Evolutionary conservation across 1,140 invertebrate species (phyloP), one percentile per base, ranked within the genome.

Genomic region (Elysia chlorotica): DNA sequence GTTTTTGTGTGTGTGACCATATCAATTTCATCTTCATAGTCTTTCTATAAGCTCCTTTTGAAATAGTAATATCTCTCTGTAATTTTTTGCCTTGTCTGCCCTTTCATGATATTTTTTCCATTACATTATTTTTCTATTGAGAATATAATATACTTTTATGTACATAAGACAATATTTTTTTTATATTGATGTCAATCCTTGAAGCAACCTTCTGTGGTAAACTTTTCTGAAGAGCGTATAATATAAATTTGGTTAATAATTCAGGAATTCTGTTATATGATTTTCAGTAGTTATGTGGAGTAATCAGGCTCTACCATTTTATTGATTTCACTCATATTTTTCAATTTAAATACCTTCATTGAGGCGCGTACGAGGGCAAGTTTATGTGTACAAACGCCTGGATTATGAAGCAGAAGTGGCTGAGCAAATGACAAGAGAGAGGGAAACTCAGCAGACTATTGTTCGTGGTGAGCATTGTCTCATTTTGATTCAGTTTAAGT

Each of bases 391-490:
- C 65, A 78, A 75, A 54, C 65, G 69, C 19, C 65, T 81, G 21
- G 70, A 78, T 41, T 70, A 79, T 74, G 80, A 81, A 53, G 75
- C 76, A 30, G 76, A 77, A 21, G 31, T 81, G 37, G 74, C 75
- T 10, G 75, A 79, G 23, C 77, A 80, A 57, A 69, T 79, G 48
- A 62, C 73, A n/a, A 66, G 76, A 30, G 78, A 81, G 28, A 70
- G 75, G 35, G 38, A 62, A 37, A 31, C 74, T 14, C 71, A 75
- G 33, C 71, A 76, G 59, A 76, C 75, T 63, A 71, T 71, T 56
- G 72, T 81, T 14, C 61, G 80, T 77, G 80, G 80, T 81, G 38
- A 62, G 72, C n/a, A n/a, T n/a, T n/a, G n/a, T n/a, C n/a, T n/a
- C n/a, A n/a, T n/a, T n/a, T n/a, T n/a, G n/a, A n/a, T n/a, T n/a